A percentile compares a stretch with the other conserved stretches of the same genome.
These are phyloP conservation scores for Drosophila suzukii DNA, from an alignment of 1,140 invertebrate genomes.

Conservation along the genomic window DNA sequence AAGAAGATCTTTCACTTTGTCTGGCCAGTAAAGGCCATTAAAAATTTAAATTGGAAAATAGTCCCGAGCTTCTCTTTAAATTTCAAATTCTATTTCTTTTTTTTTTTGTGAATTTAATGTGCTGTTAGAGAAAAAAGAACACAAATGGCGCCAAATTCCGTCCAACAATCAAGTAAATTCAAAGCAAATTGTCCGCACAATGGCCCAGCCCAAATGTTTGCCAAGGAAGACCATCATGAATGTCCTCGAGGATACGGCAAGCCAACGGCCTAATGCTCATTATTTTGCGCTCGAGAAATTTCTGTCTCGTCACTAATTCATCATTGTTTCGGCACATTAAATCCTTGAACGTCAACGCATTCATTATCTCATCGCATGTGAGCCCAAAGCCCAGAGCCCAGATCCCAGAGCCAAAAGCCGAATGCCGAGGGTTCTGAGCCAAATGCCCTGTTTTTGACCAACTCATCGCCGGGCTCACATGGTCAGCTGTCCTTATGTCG, in stretches of 20 bases:
- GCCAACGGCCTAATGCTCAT: conserved; percentile 67
- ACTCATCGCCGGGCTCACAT: conserved; percentile 71
- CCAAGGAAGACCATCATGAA: conserved; percentile 38
- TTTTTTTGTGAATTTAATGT: conserved; percentile 61
- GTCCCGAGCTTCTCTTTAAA: conserved; percentile 40
- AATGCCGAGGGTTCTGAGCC: background rate
- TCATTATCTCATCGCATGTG: conserved; percentile 76
- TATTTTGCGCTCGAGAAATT: conserved; percentile 83
- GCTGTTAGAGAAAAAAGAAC: conserved; percentile 20
- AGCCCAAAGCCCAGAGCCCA: background rate
- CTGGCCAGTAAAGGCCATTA: conserved; percentile 14
- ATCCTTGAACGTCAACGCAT: conserved; percentile 82
- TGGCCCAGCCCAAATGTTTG: conserved; percentile 38
- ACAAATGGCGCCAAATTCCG: conserved; percentile 76
- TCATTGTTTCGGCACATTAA: conserved; percentile 83
- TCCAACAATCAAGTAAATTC: conserved; percentile 79
- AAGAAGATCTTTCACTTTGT: conserved; percentile 6
- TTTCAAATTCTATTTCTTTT: conserved; percentile 38
- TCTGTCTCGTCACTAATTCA: conserved; percentile 83
- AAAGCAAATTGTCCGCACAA: conserved; percentile 80
- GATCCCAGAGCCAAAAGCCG: too few species aligned
- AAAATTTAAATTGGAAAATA: conserved; percentile 68
- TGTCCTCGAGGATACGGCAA: conserved; percentile 27
- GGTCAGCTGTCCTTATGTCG: conserved; percentile 24
- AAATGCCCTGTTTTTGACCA: conserved; percentile 56